Evolutionary conservation across 2,797 vertebrate genomes (phyloP), one percentile per base, ranked within the genome.

Genomic region (Apogon talboti): DNA sequence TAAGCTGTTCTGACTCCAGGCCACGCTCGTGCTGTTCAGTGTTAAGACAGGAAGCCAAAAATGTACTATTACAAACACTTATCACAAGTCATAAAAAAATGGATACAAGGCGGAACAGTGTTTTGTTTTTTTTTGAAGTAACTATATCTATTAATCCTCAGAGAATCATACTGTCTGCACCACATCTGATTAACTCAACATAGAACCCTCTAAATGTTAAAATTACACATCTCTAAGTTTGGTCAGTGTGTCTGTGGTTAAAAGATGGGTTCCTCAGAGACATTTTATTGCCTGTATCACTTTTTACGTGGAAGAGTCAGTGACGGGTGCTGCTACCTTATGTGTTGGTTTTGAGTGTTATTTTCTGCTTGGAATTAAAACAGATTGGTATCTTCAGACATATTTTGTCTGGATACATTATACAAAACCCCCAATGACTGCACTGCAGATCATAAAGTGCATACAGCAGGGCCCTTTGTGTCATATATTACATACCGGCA

Each of bases 1-100:
- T 92, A 89, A 92, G 85, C 70, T 62, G 44, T 44, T 21, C 82
- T 82, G 83, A 91, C 91, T 91, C 74, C 83, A 85, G 76, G 74
- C 83, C 53, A 51, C 59, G 73, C 72, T 89, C 41, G 35, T 57
- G 50, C 63, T 75, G 54, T 49, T 68, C 9, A 43, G 71, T 13
- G 40, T 64, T 35, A 66, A 72, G 44, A 53, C 33, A 15, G 30
- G 52, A 75, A 59, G 74, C 47, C 47, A 79, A 78, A 55, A 24
- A 37, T 73, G 47, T 7, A 18, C 38, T 15, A 37, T 69, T 65
- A 71, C 38, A 21, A 67, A 54, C 35, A 4, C 58, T 47, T 3
- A 10, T 35, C 33, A 9, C 9, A 35, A 33, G 33, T 8, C 33
- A 35, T 8, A 35, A 35, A 10, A 10, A 35, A 35, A 8, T 35